phyloP scores from a whole-genome alignment of 2,888 invertebrate genomes.

The Microchrysa polita region DNA sequence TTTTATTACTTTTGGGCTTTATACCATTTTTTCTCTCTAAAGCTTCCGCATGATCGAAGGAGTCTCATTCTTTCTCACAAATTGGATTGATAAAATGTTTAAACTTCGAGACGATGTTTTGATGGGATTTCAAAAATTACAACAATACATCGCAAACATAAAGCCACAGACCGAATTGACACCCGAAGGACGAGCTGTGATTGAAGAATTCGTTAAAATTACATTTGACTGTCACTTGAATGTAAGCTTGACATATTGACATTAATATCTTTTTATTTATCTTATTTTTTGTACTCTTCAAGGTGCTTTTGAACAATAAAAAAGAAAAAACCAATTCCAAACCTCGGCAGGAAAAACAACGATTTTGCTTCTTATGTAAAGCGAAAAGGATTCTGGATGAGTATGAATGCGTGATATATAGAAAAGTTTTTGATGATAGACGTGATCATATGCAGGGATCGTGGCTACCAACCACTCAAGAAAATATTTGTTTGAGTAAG shows the following conservation, averaged over 20 bases:
- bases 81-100: slow-evolving; percentile 57
- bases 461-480: slow-evolving; percentile 72
- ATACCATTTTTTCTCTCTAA: slow-evolving; percentile 4
- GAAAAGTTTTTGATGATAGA: slow-evolving; percentile 62
- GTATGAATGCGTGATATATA: slow-evolving; percentile 70
- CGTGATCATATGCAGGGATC: slow-evolving; percentile 68
- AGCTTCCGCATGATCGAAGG: slow-evolving; percentile 48
- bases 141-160: slow-evolving; percentile 54
- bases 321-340: slow-evolving; percentile 34
- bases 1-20: no score
- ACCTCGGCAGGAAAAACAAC: slow-evolving; percentile 16
- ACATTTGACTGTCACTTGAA: slow-evolving; percentile 62
- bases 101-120: slow-evolving; percentile 50
- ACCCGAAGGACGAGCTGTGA: slow-evolving; percentile 49
- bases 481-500: slow-evolving; percentile 68
- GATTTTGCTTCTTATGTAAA: slow-evolving; percentile 64
- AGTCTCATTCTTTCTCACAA: slow-evolving; percentile 53
- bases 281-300: no score
- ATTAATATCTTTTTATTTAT: neutral
- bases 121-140: slow-evolving; percentile 54
- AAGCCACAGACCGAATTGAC: slow-evolving; percentile 54
- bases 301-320: neutral
- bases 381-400: slow-evolving; percentile 63
- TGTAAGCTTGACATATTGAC: no score
- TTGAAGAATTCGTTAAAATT: slow-evolving; percentile 55